Evolutionary conservation across 1,140 invertebrate genomes (phyloP), one percentile per base, ranked within the genome.

Genomic region (Drosophila sproati): DNA sequence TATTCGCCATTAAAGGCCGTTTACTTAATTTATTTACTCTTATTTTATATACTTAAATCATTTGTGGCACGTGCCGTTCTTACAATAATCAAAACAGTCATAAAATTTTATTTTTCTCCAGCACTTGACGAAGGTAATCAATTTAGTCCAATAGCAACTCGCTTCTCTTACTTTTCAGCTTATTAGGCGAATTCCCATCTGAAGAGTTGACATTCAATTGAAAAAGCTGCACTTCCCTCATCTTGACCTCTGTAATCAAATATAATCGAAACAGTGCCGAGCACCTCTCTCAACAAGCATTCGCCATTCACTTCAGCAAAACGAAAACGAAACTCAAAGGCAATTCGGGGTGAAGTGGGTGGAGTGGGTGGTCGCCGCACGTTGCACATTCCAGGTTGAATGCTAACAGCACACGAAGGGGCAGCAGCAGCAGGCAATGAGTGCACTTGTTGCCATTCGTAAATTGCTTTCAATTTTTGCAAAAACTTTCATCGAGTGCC

Each of bases 361-460:
- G 63, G 29, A 41, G 10, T 41, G 62, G 34, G 0, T 39, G 29
- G 31, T 29, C 20, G 20, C 10, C 20, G 3, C 39, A 34, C 10
- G 35, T 12, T 12, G 45, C 57, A 34, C 10, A 31, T 12, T 12
- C 37, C 57, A 70, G 62, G 35, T 77, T 73, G 63, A 73, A 68
- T 39, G 57, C 47, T 12, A 29, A 48, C 41, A 47, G 62, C 20
- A 67, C 55, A 62, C 57, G 62, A 60, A 57, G 39, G 45, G 12
- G 31, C 4, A 43, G 32, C 45, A 54, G 31, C 37, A 45, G 50
- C 50, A 28, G n/a, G 32, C 68, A 51, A 56, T 51, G 62, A 88
- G 83, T 87, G 82, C 83, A 88, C 85, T 88, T 88, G 85, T 88
- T 88, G 85, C 78, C 80, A 62, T 76, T 80, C 52, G 55, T 32